Conservation (phyloP, 2,888 invertebrate genomes). For the Drosophila yooni region DNA sequence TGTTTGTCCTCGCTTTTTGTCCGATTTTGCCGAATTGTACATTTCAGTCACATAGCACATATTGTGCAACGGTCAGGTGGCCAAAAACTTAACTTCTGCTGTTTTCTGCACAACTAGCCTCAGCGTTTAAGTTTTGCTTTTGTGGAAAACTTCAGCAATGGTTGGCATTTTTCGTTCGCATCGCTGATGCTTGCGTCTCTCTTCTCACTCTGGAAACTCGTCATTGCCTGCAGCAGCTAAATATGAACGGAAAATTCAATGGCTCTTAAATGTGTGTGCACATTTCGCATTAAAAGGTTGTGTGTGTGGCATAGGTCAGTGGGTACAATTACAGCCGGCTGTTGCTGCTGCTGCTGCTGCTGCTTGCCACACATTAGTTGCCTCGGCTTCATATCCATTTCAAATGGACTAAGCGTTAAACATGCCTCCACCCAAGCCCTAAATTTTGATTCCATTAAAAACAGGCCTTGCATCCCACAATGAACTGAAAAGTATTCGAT, state of each 20-base stretch:
- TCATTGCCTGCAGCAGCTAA: slow-evolving; percentile 4
- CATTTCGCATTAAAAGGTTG: slow-evolving; percentile 22
- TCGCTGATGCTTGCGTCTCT: neutral
- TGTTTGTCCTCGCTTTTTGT: neutral
- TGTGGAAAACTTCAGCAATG: slow-evolving; percentile 27
- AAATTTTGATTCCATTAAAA: too few species aligned
- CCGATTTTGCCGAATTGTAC: slow-evolving; percentile 1
- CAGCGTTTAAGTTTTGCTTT: slow-evolving; percentile 18
- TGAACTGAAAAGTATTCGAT: slow-evolving; percentile 2
- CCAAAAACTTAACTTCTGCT: slow-evolving; percentile 6
- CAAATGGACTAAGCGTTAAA: slow-evolving; percentile 29
- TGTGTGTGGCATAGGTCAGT: slow-evolving; percentile 4
- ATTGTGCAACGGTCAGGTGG: neutral
- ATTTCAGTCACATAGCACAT: slow-evolving; percentile 11
- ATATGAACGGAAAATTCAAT: slow-evolving; percentile 23
- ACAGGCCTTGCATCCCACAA: neutral
- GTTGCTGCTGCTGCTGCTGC: neutral
- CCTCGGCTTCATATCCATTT: slow-evolving; percentile 25
- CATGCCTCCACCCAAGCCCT: slow-evolving; percentile 8
- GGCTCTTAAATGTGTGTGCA: slow-evolving; percentile 10
- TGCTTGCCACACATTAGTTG: neutral
- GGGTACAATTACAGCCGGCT: neutral
- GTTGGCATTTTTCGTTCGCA: slow-evolving; percentile 5
- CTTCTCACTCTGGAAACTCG: neutral
- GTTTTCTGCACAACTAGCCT: slow-evolving; percentile 7